These are phyloP conservation scores for Autographa gamma DNA, from an alignment of 2,888 invertebrate genomes.

Conservation along the genomic window DNA sequence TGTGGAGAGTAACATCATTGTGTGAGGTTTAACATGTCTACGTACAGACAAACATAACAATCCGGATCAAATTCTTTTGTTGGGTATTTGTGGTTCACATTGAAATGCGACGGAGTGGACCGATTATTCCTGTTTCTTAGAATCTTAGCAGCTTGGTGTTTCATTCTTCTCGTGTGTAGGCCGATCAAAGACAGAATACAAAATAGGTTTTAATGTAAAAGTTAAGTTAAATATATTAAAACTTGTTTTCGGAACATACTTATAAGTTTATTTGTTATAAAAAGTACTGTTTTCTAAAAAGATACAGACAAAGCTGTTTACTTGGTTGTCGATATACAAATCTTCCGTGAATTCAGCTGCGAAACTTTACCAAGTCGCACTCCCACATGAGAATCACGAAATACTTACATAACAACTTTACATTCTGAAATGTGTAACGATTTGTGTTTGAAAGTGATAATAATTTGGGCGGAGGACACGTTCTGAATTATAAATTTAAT, in stretches of 20 bases:
- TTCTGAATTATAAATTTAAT: constrained; percentile 28
- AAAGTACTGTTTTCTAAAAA: neutral
- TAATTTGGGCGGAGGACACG: constrained; percentile 20
- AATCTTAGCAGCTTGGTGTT: constrained; percentile 32
- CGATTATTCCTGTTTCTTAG: constrained; percentile 52
- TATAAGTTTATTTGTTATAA: neutral
- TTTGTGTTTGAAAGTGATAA: constrained; percentile 41
- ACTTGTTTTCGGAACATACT: too few relatives aligned
- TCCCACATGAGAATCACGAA: constrained; percentile 26
- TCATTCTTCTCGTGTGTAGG: constrained; percentile 46
- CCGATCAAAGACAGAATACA: constrained; percentile 12
- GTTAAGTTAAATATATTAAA: too few relatives aligned
- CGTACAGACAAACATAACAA: constrained; percentile 33
- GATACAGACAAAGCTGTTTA: constrained; percentile 33
- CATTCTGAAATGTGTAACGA: constrained; percentile 11
- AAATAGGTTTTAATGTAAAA: neutral
- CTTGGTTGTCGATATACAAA: constrained; percentile 17
- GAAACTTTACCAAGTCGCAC: constrained; percentile 23
- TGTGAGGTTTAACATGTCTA: constrained; percentile 21
- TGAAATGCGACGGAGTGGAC: constrained; percentile 55
- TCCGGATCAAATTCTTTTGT: constrained; percentile 57
- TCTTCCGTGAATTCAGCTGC: constrained; percentile 20
- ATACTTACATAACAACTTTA: constrained; percentile 20
- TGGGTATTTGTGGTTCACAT: constrained; percentile 50
- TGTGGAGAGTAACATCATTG: constrained; percentile 23